Evolutionary conservation across 2,888 invertebrate genomes (phyloP), one percentile per base, ranked within the genome.

Genomic region (Ormyrus rosae): DNA sequence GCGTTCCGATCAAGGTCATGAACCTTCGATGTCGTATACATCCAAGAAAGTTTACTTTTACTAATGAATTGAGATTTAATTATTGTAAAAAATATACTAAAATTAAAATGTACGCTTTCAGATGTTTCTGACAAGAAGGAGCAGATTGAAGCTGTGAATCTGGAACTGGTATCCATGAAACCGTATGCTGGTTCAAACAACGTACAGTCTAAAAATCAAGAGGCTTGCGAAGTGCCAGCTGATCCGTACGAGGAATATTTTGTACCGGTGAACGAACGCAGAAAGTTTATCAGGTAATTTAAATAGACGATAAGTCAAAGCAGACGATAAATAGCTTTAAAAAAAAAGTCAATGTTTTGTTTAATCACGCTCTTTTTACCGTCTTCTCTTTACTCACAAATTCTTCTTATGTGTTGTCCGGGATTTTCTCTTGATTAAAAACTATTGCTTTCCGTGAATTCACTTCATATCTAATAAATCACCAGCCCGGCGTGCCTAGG

Each of bases 171-270:
- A 83, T 96, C 96, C 87, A 92, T 96, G 91, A 95, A 93, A 88
- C 93, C 94, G 46, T 91, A 90, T 85, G 89, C 93, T 84, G 93
- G 93, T 84, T 93, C 93, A 6, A 92, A 92, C 84, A 92, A 92
- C 85, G 84, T 87, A n/a, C 89, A 89, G 69, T 87, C 87, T 13
- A 90, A 91, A 83, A 88, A 89, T 78, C 91, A 89, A 83, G 91
- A 89, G 84, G 90, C 90, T n/a, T 90, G 90, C 84, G 90, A 90
- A 75, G 86, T 90, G 67, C 92, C 94, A 45, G 92, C 93, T 55
- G 95, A 95, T 89, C 95, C 95, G 6, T 96, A 96, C 89, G 96
- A 96, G 87, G 96, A 96, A 87, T 96, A 96, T 91, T 96, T 96
- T 90, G 96, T 96, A 82, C 96, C 96, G 51, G 96, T 96, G 83